Evolutionary conservation across 2,113 vertebrate genomes (phyloP), one percentile per base, ranked within the genome.

Genomic region (Chaetodon auriga): DNA sequence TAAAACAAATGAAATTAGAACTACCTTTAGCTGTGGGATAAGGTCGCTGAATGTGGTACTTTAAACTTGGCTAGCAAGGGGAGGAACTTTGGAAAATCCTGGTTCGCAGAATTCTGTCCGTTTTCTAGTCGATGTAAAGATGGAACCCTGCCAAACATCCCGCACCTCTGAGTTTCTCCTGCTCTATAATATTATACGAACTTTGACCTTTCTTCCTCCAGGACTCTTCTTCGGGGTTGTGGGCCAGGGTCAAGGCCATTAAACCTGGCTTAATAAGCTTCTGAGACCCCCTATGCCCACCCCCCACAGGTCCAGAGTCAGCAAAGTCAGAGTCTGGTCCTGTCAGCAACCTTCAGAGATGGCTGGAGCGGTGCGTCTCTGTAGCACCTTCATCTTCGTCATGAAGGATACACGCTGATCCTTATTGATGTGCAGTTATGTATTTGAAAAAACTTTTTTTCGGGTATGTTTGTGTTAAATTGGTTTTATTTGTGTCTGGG

Each of bases 231-330:
- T 63, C 1, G 8, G 61, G 75, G 81, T 79, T 82, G 79, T 62
- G 78, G 80, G 73, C 65, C 38, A 58, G 78, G 91, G 84, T 90
- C 81, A 91, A 92, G 90, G 83, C 88, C 85, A 91, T 93, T 93
- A 92, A 83, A 89, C 75, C 73, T 81, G 83, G 71, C 68, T 89
- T 94, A 93, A 92, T 92, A 85, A 87, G 83, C 74, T 82, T 66
- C 87, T 46, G 89, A 86, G 76, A 7, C 72, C 64, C 49, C 53
- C 55, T 64, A 18, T 64, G 19, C 45, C 61, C 35, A 18, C 65
- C 53, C 68, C 69, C 51, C 43, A 11, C 70, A 54, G 81, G 70
- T 70, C 48, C 73, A 53, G 81, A 90, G 86, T 94, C 92, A 90
- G 92, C 92, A 91, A 82, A 90, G 85, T 80, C 35, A 1, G 49